Evolutionary conservation across 2,888 invertebrate genomes (phyloP), one percentile per base, ranked within the genome.

Genomic region (Cybosia mesomella): DNA sequence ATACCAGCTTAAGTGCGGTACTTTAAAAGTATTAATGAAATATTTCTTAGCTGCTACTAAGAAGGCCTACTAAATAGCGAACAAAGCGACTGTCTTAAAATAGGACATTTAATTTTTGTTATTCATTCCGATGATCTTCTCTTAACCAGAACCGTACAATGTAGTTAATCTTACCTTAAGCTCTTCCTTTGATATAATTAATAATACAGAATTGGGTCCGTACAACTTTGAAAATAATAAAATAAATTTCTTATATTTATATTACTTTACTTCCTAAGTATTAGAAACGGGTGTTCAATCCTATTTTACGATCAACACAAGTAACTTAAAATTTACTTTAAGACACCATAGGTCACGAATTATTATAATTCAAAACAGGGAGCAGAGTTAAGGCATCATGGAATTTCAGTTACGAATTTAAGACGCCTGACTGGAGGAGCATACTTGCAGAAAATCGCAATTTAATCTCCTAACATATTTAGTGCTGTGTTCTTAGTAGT

Each of bases 111-210:
- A 28, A 28, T 28, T 28, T n/a, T 28, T 28, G 58, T 58, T 69
- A 69, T 69, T 69, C 61, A 22, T 36, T 66, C 36, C 53, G 69
- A 66, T 22, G 53, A 58, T 58, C 58, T 54, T 58, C 53, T 32
- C 58, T 53, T 62, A 62, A 69, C 58, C 58, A 53, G 24, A 13
- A 58, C 53, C 18, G 34, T 66, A 53, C 61, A 62, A 61, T 62
- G 53, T 53, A 66, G 61, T 62, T 62, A 62, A 62, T 69, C 66
- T 28, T 49, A 28, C 61, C 61, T 28, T 24, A 24, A 49, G 61
- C 49, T 61, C n/a, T 49, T 28, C 28, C 43, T 60, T 28, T 43
- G n/a, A n/a, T 24, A 8, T 61, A 61, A 39, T 59, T 39, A 59
- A 39, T 49, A 49, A 49, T 32, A 49, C 49, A 43, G n/a, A 54